Evolutionary conservation across 2,797 vertebrate species (phyloP).

Genomic region (Acestrorhynchus altus): DNA sequence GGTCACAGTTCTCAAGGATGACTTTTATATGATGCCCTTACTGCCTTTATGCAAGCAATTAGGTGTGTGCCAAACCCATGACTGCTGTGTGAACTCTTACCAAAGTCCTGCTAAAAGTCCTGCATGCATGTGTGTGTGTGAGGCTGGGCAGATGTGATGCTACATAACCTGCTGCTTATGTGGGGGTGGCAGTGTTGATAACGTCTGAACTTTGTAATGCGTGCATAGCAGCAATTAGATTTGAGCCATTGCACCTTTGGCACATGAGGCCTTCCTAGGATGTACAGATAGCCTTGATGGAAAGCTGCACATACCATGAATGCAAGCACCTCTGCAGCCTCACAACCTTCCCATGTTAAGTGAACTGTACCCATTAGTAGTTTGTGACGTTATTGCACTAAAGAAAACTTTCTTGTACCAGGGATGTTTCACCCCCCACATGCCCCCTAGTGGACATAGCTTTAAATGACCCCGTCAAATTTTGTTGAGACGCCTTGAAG

Average conservation of each 20-base stretch:
- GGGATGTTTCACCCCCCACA: no score
- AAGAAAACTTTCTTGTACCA: no score
- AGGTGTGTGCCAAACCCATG: neutral
- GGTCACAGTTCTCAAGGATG: neutral
- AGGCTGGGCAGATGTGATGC: neutral
- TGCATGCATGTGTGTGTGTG: neutral
- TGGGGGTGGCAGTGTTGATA: neutral
- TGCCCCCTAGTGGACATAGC: no score
- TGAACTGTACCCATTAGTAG: no score
- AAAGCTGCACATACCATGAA: no score
- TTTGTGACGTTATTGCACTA: no score
- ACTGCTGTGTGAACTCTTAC: constrained; percentile 10
- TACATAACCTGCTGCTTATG: constrained; percentile 13
- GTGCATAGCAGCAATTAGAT: neutral
- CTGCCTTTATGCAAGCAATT: neutral
- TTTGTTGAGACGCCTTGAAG: no score
- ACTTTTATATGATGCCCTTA: neutral
- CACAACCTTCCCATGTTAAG: no score
- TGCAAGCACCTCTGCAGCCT: no score
- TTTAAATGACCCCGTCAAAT: no score
- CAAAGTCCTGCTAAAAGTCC: constrained; percentile 46
- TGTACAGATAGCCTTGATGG: neutral
- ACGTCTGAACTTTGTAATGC: constrained; percentile 2
- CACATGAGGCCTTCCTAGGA: neutral
- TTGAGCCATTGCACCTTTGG: neutral